phyloP scores from a whole-genome alignment of 2,113 vertebrate genomes.

The Colius striatus region DNA sequence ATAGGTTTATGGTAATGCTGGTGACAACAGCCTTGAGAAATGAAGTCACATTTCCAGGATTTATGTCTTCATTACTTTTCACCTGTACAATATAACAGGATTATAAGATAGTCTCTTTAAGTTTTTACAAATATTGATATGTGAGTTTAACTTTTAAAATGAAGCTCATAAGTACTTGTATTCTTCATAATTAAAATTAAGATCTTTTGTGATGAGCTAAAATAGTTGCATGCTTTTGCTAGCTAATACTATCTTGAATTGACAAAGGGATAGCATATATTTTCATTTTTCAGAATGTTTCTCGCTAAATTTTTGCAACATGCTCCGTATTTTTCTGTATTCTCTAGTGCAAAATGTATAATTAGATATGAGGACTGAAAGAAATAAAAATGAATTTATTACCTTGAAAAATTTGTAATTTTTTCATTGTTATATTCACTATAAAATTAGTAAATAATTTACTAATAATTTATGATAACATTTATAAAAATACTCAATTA shows the following conservation, averaged over 20 bases:
- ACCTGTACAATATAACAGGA: not conserved
- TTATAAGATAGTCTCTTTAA: not conserved
- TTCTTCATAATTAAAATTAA: not conserved
- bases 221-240: not conserved
- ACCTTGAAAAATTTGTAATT: not conserved
- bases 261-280: not conserved
- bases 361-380: not conserved
- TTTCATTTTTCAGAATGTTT: not conserved
- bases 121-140: not conserved
- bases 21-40: not conserved
- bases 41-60: not conserved
- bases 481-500: not conserved
- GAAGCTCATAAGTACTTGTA: not conserved
- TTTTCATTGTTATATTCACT: not conserved
- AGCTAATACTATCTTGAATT: not conserved
- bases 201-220: not conserved
- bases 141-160: not conserved
- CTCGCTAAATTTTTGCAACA: not conserved
- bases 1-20: not conserved
- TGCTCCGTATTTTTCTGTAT: not conserved
- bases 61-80: conserved; percentile 13
- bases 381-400: not conserved
- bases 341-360: not conserved
- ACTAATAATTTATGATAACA: no score
- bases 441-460: no score